phyloP scores from a whole-genome alignment of 2,113 vertebrate species.

The Sula dactylatra region DNA sequence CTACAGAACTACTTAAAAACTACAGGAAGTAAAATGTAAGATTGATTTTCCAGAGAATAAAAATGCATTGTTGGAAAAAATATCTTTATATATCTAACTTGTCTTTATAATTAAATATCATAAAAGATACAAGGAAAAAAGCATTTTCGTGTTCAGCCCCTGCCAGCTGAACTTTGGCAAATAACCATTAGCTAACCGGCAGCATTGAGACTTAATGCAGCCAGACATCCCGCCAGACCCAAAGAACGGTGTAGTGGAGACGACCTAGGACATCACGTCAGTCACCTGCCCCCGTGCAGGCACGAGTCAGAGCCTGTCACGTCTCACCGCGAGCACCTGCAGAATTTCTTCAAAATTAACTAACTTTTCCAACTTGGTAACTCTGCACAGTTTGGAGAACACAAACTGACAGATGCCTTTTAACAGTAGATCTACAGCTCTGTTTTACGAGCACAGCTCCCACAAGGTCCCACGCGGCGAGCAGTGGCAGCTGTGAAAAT shows the following conservation, averaged over 20 bases:
- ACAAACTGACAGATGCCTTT: background rate
- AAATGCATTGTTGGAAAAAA: background rate
- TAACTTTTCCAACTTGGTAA: background rate
- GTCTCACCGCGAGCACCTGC: background rate
- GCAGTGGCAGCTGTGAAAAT: background rate
- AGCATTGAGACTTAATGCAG: accelerated
- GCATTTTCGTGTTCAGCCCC: background rate
- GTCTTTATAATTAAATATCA: background rate
- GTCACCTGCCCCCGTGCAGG: background rate
- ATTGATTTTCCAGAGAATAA: background rate
- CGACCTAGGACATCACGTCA: background rate
- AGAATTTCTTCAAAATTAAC: background rate
- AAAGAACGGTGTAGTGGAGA: no score
- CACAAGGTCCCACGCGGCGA: no score
- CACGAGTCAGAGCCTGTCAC: accelerated
- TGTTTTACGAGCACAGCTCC: background rate
- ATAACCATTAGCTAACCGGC: background rate
- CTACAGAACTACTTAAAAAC: background rate
- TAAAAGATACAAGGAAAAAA: background rate
- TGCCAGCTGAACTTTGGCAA: background rate
- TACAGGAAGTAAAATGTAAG: background rate
- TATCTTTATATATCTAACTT: background rate
- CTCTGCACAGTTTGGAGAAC: background rate
- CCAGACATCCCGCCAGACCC: background rate
- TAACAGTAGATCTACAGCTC: background rate